Base-by-base conservation (phyloP, 2,888 invertebrate genomes). In the Aspidiotus rigidus region DNA sequence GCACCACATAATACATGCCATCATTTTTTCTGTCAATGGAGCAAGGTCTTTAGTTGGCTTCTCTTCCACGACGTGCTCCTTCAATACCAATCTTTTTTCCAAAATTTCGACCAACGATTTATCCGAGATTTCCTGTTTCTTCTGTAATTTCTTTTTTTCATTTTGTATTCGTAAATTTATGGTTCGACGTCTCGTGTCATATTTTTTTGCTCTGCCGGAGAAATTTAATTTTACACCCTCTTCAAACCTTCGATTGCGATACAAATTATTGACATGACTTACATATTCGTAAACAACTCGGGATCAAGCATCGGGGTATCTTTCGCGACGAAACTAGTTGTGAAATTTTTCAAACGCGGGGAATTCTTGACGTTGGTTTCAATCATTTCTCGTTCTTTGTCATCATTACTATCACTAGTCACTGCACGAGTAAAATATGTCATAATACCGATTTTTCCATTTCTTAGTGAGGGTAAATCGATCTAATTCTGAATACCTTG, bases 11-110 rank as follows among this genome's bases (percentile, higher is more conserved):
- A 40, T 41, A 42, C 62, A 7, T 60, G 59, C 67, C 39, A 40
- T 44, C 67, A 67, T 67, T 13, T 17, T 49, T 60, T 44, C 15
- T 11, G 67, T 67, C 15, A 67, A 60, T 8, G 67, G 67, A 7
- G 60, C 60, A 5, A 67, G 7, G 59, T 67, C 67, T 16, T 15
- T 15, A 0, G 60, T 42, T 15, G 67, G 44, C 40, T 60, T 67
- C 8, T 44, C 44, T n/a, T 49, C 49, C 0, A 39, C 44, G 10
- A 44, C 66, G 39, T 67, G 44, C 53, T 60, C 60, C 39, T 60
- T 60, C 15, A 60, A 7, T 13, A 11, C 53, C 10, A 67, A 15
- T 10, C 67, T 41, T 53, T 39, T 28, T 40, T 60, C 67, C 1
- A 67, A 59, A 44, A 60, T 44, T 39, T 67, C 67, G 1, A 49